Conservation (phyloP, 2,888 invertebrate genomes). For the Sthenelais limicola region DNA sequence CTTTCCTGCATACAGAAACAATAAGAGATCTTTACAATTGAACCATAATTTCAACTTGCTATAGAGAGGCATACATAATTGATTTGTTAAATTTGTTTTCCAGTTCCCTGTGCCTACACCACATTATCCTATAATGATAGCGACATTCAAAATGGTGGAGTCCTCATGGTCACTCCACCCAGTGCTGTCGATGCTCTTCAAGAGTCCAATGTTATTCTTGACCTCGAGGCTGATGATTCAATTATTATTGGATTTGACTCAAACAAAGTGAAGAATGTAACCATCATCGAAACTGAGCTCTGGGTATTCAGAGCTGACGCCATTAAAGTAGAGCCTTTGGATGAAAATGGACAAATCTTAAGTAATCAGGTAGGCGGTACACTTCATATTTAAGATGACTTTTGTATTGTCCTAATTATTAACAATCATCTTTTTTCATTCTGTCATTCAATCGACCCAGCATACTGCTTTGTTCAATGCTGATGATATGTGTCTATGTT, state of each 20-base stretch:
- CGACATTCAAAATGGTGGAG: not conserved
- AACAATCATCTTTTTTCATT: too few species aligned
- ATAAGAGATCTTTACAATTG: too few species aligned
- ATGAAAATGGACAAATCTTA: slow-evolving; percentile 8
- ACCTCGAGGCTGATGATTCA: not conserved
- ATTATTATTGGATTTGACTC: not conserved
- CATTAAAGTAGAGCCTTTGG: slow-evolving; percentile 14
- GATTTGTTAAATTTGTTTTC: too few species aligned
- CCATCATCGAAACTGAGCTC: not conserved
- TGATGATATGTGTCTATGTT: not conserved
- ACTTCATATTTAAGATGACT: too few species aligned
- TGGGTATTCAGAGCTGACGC: slow-evolving; percentile 29
- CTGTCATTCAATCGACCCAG: not conserved
- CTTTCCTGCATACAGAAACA: too few species aligned
- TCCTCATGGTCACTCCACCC: slow-evolving; percentile 12
- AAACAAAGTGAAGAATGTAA: not conserved
- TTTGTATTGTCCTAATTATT: too few species aligned
- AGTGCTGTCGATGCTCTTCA: slow-evolving; percentile 8
- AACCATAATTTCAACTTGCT: too few species aligned
- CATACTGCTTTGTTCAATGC: too few species aligned
- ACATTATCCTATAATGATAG: not conserved
- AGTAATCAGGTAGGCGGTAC: not conserved
- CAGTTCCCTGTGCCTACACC: slow-evolving; percentile 26
- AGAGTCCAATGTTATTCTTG: slow-evolving; percentile 3
- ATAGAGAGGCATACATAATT: too few species aligned